A percentile compares a stretch with the other conserved stretches of the same genome.
These are phyloP conservation scores for Eustalomyia histrio DNA, from an alignment of 2,888 invertebrate species.

Conservation along the genomic window DNA sequence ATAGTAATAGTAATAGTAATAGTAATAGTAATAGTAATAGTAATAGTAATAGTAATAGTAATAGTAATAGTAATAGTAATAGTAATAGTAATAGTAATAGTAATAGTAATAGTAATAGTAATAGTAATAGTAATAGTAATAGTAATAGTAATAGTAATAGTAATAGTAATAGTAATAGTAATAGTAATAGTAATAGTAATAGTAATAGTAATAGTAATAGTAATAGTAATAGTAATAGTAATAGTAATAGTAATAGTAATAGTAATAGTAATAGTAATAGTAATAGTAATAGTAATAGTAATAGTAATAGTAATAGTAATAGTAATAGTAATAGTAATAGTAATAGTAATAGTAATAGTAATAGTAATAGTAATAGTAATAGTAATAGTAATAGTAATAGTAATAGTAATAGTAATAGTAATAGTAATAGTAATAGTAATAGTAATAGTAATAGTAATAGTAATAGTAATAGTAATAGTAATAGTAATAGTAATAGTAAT, in stretches of 20 bases:
- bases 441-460: too few relatives aligned
- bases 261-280: too few relatives aligned
- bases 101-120: conserved; percentile 5
- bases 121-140: conserved; percentile 3
- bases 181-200: neutral
- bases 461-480: too few relatives aligned
- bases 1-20: conserved; percentile 2
- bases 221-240: neutral
- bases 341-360: too few relatives aligned
- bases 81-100: conserved; percentile 7
- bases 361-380: too few relatives aligned
- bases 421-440: too few relatives aligned
- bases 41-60: conserved; percentile 5
- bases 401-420: too few relatives aligned
- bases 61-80: conserved; percentile 8
- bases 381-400: too few relatives aligned
- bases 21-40: conserved; percentile 7
- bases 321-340: too few relatives aligned
- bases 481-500: too few relatives aligned
- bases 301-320: too few relatives aligned
- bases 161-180: conserved; percentile 10
- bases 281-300: too few relatives aligned
- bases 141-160: neutral
- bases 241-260: neutral
- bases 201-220: conserved; percentile 4